Evolutionary conservation across 2,113 vertebrate genomes (phyloP).

Genomic region (Grammomys dolichurus): DNA sequence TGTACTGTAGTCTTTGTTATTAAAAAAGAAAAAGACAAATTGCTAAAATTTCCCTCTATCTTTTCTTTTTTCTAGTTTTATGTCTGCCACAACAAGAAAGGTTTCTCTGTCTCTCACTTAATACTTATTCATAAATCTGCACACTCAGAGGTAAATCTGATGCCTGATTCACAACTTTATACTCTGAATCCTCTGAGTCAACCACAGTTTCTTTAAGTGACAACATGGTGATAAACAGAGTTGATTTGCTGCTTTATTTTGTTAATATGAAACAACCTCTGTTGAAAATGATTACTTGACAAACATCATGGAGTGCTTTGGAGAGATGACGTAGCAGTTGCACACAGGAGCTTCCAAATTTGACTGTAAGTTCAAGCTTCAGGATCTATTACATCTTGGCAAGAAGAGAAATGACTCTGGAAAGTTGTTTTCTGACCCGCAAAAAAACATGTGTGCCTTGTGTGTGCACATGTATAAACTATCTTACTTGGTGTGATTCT

Average conservation of each 20-base stretch:
- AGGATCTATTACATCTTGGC: background rate
- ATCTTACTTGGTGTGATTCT: background rate
- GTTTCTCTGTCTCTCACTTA: background rate
- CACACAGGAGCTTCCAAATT: background rate
- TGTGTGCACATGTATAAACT: background rate
- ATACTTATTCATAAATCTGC: background rate
- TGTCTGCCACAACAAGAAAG: background rate
- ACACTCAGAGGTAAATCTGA: background rate
- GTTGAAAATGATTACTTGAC: background rate
- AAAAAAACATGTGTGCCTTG: background rate
- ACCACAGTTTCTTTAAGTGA: background rate
- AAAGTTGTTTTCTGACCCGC: too few species aligned
- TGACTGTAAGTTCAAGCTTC: background rate
- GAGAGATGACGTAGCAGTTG: background rate
- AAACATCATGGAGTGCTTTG: too few species aligned
- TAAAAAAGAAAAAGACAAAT: background rate
- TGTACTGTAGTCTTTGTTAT: background rate
- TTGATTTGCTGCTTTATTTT: background rate
- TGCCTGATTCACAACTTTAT: background rate
- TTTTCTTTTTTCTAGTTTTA: background rate
- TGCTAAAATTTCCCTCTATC: background rate
- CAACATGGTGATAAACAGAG: background rate
- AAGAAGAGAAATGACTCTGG: background rate
- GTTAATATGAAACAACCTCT: background rate
- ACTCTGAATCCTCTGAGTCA: background rate